A percentile compares a stretch with the other conserved stretches of the same genome.
Evolutionary conservation across 2,113 vertebrate genomes (phyloP).

Genomic region (Phasianus colchicus): DNA sequence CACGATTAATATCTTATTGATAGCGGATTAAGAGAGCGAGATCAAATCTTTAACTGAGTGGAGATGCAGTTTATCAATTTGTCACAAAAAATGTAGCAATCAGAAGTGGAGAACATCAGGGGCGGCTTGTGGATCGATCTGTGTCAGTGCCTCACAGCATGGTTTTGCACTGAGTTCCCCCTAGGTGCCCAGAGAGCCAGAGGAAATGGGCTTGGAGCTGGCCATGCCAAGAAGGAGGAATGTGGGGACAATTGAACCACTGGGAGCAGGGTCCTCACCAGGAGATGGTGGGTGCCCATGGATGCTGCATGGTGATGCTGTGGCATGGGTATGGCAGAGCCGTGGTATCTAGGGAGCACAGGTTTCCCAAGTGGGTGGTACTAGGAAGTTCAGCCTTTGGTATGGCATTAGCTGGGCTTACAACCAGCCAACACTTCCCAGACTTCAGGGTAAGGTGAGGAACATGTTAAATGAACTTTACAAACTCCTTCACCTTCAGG

Average conservation of each 20-base stretch:
- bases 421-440: neutral
- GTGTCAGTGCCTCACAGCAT: neutral
- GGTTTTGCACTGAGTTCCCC: neutral
- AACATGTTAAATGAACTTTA: neutral
- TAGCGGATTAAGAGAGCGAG: constrained; percentile 79
- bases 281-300: neutral
- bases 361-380: neutral
- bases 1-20: constrained; percentile 83
- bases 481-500: neutral
- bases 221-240: neutral
- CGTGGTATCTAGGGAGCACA: neutral
- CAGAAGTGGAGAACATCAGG: constrained; percentile 67
- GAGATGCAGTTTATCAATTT: constrained; percentile 84
- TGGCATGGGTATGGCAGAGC: neutral
- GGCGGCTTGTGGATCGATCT: constrained; percentile 47
- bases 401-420: neutral
- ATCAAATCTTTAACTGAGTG: constrained; percentile 82
- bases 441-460: neutral
- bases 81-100: constrained; percentile 80
- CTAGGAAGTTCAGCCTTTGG: neutral
- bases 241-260: rapidly evolving
- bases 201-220: neutral
- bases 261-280: neutral
- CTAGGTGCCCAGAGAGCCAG: neutral
- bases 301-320: neutral